Conservation (phyloP, 2,888 invertebrate genomes). For the Cantharis lateralis region DNA sequence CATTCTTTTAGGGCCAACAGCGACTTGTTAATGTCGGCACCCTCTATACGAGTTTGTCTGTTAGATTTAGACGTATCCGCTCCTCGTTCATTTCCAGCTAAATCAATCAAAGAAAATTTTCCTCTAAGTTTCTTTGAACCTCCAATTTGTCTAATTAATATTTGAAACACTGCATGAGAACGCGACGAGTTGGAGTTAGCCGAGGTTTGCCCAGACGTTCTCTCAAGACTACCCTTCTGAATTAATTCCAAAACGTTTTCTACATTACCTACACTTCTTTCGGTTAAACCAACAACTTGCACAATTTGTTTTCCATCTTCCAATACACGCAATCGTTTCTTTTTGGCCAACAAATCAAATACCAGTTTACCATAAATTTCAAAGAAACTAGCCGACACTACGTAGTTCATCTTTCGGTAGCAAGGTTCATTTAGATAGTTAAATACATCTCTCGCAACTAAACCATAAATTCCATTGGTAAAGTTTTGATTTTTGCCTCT, state of each 20-base stretch:
- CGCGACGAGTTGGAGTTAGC: slow-evolving; percentile 98
- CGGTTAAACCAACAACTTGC: slow-evolving; percentile 94
- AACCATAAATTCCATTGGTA: slow-evolving; percentile 95
- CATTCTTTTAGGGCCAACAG: slow-evolving; percentile 96
- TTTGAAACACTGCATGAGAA: slow-evolving; percentile 99
- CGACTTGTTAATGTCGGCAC: slow-evolving; percentile 97
- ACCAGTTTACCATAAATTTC: slow-evolving; percentile 98
- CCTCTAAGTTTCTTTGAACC: slow-evolving; percentile 70
- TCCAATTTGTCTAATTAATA: slow-evolving; percentile 79
- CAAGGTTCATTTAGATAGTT: slow-evolving; percentile 63
- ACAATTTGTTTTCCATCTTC: slow-evolving; percentile 98
- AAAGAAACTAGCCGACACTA: slow-evolving; percentile 95
- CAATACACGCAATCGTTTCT: slow-evolving; percentile 89
- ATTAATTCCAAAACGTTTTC: slow-evolving; percentile 93
- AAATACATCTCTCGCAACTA: slow-evolving; percentile 96
- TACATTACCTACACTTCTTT: slow-evolving; percentile 85
- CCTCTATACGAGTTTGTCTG: slow-evolving; percentile 88
- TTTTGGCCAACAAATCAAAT: slow-evolving; percentile 87
- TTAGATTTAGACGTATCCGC: slow-evolving; percentile 98
- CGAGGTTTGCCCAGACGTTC: slow-evolving; percentile 96
- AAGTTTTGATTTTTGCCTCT: slow-evolving; percentile 90
- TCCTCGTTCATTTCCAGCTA: slow-evolving; percentile 97
- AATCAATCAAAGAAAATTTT: slow-evolving; percentile 97
- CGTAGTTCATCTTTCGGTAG: slow-evolving; percentile 81
- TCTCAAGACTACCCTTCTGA: slow-evolving; percentile 83